These are phyloP conservation scores for Gambusia affinis DNA, from an alignment of 2,113 vertebrate species.

Conservation along the genomic window DNA sequence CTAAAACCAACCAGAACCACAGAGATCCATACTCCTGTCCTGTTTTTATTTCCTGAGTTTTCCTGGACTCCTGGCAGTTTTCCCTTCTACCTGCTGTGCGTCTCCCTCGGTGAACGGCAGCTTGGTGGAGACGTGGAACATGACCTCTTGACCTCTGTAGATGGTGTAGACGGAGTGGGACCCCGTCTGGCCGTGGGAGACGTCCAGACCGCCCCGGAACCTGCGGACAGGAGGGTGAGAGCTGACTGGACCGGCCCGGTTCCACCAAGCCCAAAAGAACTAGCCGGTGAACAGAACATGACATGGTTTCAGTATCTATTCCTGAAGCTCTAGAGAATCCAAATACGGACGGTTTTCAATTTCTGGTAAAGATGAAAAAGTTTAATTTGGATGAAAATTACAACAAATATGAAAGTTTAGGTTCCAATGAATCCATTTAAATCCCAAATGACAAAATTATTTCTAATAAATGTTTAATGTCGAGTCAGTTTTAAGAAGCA, in stretches of 20 bases:
- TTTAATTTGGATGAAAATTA: too few relatives aligned
- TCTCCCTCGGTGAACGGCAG: conserved; percentile 95
- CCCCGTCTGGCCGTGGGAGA: conserved; percentile 93
- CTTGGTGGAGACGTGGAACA: conserved; percentile 97
- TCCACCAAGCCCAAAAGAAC: not conserved
- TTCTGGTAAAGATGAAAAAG: not conserved
- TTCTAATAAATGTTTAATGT: too few relatives aligned
- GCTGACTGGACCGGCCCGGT: not conserved
- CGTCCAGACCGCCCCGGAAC: conserved; percentile 94
- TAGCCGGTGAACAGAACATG: not conserved
- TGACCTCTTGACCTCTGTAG: conserved; percentile 91
- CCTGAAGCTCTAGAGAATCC: not conserved
- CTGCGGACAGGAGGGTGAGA: conserved; percentile 61
- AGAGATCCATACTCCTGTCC: not conserved
- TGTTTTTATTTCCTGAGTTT: not conserved
- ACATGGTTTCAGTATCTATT: not conserved
- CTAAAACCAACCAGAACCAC: not conserved
- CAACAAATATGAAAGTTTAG: too few relatives aligned
- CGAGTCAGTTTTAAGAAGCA: too few relatives aligned
- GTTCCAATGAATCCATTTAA: too few relatives aligned
- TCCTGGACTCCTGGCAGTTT: not conserved
- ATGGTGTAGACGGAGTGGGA: conserved; percentile 90
- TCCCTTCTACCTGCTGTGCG: conserved; percentile 85
- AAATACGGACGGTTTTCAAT: not conserved
- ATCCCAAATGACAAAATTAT: too few relatives aligned